These are phyloP conservation scores for Maniola jurtina DNA, from an alignment of 1,140 invertebrate species.

Conservation along the genomic window DNA sequence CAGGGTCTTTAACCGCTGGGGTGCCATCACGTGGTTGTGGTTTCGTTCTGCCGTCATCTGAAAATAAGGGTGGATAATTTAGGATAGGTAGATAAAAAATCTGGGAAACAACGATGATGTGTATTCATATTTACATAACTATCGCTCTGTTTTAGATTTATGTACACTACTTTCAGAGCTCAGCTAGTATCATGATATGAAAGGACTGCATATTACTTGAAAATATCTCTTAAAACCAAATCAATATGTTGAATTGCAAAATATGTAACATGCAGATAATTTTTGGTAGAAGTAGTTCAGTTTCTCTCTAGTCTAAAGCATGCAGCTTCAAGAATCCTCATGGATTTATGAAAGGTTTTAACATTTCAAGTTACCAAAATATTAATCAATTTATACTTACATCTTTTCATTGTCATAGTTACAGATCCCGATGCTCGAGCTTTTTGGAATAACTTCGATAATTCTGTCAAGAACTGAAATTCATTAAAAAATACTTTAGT, in stretches of 20 bases:
- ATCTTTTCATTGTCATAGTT: conserved; percentile 86
- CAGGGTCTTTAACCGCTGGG: conserved; percentile 81
- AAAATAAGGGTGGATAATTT: conserved; percentile 36
- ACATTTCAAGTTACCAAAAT: not conserved
- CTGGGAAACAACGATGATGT: no score
- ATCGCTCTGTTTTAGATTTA: no score
- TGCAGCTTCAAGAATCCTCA: no score
- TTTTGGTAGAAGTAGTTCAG: no score
- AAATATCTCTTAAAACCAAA: no score
- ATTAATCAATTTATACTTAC: conserved; percentile 75
- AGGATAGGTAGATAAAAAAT: not conserved
- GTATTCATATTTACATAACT: no score
- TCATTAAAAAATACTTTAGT: conserved; percentile 47
- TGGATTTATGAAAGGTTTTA: not conserved
- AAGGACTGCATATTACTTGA: no score
- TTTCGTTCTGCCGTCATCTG: conserved; percentile 89
- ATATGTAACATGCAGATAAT: no score
- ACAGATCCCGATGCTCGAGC: conserved; percentile 82
- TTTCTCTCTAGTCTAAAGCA: no score
- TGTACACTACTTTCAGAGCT: no score
- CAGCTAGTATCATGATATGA: no score
- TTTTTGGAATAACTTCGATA: conserved; percentile 84
- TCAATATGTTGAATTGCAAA: no score
- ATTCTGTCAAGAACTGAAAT: conserved; percentile 84
- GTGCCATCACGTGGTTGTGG: conserved; percentile 83